Conservation (phyloP, 2,797 vertebrate genomes). For the Molossus alvarezi region DNA sequence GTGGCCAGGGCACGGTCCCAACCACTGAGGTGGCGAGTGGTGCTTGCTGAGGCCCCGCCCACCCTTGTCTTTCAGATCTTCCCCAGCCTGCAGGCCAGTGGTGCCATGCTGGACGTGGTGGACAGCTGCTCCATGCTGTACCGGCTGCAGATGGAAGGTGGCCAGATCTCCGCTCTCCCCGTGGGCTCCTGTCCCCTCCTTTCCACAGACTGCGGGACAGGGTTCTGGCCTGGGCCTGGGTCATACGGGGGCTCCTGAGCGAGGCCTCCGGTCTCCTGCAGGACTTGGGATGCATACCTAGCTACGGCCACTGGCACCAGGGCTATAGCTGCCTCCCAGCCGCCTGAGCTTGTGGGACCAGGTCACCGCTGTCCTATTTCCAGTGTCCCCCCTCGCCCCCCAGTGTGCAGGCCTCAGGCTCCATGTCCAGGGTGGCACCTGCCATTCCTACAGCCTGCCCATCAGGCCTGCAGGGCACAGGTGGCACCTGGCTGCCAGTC, state of each 20-base stretch:
- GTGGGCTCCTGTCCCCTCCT: fast-evolving
- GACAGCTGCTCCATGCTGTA: conserved; percentile 95
- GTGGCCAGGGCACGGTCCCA: fast-evolving
- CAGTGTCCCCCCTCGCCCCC: neutral
- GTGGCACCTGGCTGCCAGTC: neutral
- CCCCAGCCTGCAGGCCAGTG: conserved; percentile 88
- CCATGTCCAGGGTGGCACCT: neutral
- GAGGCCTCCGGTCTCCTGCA: neutral
- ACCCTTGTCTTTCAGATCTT: conserved; percentile 90
- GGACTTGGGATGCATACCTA: fast-evolving
- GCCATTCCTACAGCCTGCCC: neutral
- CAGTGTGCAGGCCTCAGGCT: neutral
- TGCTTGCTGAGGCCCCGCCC: neutral
- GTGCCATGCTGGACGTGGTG: conserved; percentile 94
- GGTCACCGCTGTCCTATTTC: neutral
- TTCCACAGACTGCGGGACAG: fast-evolving
- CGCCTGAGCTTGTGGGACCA: neutral
- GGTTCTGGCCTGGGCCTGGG: too few relatives aligned
- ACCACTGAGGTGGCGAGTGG: fast-evolving
- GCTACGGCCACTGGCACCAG: fast-evolving
- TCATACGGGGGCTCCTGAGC: fast-evolving
- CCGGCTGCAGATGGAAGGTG: conserved; percentile 97
- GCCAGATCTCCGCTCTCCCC: fast-evolving
- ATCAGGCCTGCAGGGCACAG: neutral
- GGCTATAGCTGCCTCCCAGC: neutral